These are phyloP conservation scores for Brachyistius frenatus DNA, from an alignment of 2,113 vertebrate genomes.

Conservation along the genomic window DNA sequence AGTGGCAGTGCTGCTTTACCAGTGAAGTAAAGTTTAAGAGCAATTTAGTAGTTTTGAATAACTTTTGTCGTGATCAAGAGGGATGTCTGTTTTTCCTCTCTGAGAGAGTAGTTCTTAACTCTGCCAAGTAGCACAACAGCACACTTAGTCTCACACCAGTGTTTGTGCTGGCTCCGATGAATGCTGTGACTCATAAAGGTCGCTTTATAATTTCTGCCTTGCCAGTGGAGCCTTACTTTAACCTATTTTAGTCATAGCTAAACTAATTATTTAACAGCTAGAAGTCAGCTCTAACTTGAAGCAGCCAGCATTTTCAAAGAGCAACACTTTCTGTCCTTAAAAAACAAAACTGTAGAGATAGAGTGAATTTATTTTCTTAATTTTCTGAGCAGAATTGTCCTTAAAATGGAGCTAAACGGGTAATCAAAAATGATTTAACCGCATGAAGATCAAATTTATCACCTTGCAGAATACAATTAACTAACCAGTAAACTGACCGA, in stretches of 20 bases:
- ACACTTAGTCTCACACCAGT: constrained; percentile 55
- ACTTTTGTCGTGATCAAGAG: constrained; percentile 62
- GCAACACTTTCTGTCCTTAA: constrained; percentile 3
- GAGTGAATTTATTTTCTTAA: background rate
- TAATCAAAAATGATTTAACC: background rate
- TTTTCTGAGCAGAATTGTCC: too few species aligned
- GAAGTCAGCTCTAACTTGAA: constrained; percentile 32
- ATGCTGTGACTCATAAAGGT: constrained; percentile 73
- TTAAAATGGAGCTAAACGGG: too few species aligned
- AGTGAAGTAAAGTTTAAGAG: constrained; percentile 48
- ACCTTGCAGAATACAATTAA: background rate
- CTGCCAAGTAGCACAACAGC: constrained; percentile 69
- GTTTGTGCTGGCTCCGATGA: constrained; percentile 65
- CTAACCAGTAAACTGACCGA: background rate
- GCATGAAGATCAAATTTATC: background rate
- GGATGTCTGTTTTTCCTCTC: constrained; percentile 65
- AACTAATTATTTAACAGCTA: constrained; percentile 61
- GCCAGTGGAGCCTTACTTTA: constrained; percentile 48
- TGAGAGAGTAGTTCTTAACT: constrained; percentile 52
- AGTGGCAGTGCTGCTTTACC: constrained; percentile 30
- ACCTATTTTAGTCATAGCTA: constrained; percentile 56
- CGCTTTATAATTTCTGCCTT: constrained; percentile 60
- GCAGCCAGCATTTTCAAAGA: constrained; percentile 26
- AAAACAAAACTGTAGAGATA: background rate
- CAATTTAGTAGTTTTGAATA: constrained; percentile 55